phyloP scores from a whole-genome alignment of 2,888 invertebrate genomes.

The Lasioglossum marginatum region DNA sequence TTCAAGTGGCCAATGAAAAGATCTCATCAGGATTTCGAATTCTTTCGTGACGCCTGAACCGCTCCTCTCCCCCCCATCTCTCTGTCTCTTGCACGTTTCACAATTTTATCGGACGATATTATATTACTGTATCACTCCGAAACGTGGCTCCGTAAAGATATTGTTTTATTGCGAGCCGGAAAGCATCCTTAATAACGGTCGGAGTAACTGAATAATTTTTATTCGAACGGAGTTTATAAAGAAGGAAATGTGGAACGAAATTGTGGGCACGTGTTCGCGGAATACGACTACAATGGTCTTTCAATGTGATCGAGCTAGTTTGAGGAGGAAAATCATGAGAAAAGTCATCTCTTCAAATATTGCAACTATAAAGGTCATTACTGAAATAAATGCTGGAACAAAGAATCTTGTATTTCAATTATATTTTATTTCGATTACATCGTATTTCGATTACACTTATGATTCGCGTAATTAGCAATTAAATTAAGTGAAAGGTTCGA shows the following conservation, averaged over 20 bases:
- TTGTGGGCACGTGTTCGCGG: too few species aligned
- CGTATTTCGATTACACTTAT: too few species aligned
- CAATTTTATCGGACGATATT: background rate
- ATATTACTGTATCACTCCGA: background rate
- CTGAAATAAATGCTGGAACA: too few species aligned
- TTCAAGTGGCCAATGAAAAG: background rate
- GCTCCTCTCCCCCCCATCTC: background rate
- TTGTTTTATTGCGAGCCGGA: background rate
- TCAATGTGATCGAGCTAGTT: too few species aligned
- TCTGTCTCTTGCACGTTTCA: background rate
- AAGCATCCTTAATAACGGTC: background rate
- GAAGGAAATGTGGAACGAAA: background rate
- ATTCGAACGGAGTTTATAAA: background rate
- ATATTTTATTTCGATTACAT: too few species aligned
- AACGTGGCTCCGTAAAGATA: background rate
- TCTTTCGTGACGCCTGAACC: background rate
- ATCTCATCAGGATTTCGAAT: slow-evolving; percentile 12
- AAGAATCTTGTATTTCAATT: too few species aligned
- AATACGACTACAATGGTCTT: too few species aligned
- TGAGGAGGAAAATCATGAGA: too few species aligned
- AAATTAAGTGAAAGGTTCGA: too few species aligned
- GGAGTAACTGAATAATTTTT: background rate
- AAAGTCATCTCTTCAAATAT: too few species aligned
- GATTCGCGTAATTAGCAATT: too few species aligned
- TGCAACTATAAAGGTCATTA: too few species aligned